Conservation (phyloP, 1,140 invertebrate genomes). For the roundworm (Caenorhabditis elegans) region WBcel235 BX284604.4:10363501-10364000, state of each 20-base stretch:
- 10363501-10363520: not conserved
- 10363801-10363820: not conserved
- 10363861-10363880: not conserved
- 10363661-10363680: no score
- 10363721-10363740: no score
- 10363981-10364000: no score
- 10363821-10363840: not conserved
- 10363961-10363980: no score
- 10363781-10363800: not conserved
- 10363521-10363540: not conserved
- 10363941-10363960: conserved; percentile 36
- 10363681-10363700: no score
- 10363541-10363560: not conserved
- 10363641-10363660: no score
- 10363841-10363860: not conserved
- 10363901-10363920: conserved; percentile 38
- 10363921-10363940: conserved; percentile 41
- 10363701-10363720: no score
- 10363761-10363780: not conserved
- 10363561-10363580: not conserved
- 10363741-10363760: no score
- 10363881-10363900: not conserved
- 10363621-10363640: no score
- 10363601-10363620: no score
- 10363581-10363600: not conserved